phyloP scores from a whole-genome alignment of 2,888 invertebrate species.

The Nomada hirtipes region DNA sequence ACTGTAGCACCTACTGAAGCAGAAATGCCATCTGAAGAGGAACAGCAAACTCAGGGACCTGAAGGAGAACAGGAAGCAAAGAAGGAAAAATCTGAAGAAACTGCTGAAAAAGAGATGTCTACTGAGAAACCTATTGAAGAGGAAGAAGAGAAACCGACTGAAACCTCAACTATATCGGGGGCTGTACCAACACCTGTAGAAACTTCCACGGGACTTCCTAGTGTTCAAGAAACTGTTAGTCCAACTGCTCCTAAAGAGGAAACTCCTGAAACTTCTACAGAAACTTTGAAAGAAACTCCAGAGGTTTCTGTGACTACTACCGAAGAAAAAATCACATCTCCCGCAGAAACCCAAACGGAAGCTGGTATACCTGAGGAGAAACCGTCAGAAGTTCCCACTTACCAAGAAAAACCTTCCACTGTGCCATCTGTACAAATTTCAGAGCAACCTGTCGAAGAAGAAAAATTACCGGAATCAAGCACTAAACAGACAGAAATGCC shows the following conservation, averaged over 20 bases:
- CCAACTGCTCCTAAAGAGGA: slow-evolving; percentile 42
- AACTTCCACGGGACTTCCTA: slow-evolving; percentile 52
- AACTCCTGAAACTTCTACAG: slow-evolving; percentile 46
- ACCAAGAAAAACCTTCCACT: slow-evolving; percentile 42
- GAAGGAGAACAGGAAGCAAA: no score
- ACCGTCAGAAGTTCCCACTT: slow-evolving; percentile 41
- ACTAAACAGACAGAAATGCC: slow-evolving; percentile 49
- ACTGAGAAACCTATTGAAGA: slow-evolving; percentile 27
- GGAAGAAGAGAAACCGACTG: slow-evolving; percentile 54
- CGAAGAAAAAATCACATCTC: background rate
- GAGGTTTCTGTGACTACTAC: background rate
- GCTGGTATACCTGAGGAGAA: slow-evolving; percentile 30
- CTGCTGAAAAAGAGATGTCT: no score
- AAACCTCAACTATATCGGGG: slow-evolving; percentile 14
- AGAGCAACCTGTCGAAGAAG: slow-evolving; percentile 40
- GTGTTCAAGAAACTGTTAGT: slow-evolving; percentile 35
- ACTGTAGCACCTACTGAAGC: slow-evolving; percentile 46
- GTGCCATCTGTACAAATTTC: slow-evolving; percentile 34
- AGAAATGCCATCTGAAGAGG: slow-evolving; percentile 55
- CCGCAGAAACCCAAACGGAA: slow-evolving; percentile 37
- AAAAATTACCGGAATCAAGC: slow-evolving; percentile 42
- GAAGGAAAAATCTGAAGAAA: background rate
- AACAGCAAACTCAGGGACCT: slow-evolving; percentile 13
- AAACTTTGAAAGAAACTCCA: slow-evolving; percentile 32
- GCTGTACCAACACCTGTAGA: slow-evolving; percentile 52